Conservation (phyloP, 2,113 vertebrate genomes). For the Tetrao urogallus region DNA sequence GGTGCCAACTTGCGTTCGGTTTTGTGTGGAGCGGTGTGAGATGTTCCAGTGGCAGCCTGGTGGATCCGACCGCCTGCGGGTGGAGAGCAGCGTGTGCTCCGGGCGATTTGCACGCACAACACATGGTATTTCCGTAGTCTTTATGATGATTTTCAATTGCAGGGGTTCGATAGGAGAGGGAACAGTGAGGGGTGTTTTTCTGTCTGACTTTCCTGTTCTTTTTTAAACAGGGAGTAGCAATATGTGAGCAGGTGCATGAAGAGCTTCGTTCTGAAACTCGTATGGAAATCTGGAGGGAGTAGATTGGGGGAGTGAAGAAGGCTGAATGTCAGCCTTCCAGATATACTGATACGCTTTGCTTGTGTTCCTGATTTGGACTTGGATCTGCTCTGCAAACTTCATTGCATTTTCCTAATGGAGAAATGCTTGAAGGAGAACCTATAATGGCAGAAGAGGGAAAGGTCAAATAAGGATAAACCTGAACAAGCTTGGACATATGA, state of each 20-base stretch:
- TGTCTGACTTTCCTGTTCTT: neutral
- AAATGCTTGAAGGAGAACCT: neutral
- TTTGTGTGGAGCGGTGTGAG: neutral
- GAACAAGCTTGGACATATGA: neutral
- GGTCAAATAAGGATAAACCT: neutral
- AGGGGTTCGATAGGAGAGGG: neutral
- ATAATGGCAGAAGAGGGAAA: neutral
- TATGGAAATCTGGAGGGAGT: neutral
- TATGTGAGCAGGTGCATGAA: neutral
- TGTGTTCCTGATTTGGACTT: neutral
- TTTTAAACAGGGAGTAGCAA: neutral
- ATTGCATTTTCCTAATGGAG: neutral
- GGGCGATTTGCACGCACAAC: neutral
- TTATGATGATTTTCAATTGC: neutral
- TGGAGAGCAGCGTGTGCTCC: rapidly evolving
- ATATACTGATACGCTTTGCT: neutral
- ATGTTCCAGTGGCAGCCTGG: neutral
- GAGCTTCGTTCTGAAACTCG: neutral
- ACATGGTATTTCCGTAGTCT: too few species aligned
- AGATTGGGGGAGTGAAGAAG: neutral
- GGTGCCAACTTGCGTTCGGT: neutral
- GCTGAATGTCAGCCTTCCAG: neutral
- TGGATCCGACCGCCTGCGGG: too few species aligned
- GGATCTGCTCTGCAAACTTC: neutral
- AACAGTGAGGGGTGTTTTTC: neutral